Percentiles rank a stretch among this genome's conserved stretches.
These are phyloP conservation scores for Drosophila affinis DNA, from an alignment of 2,888 invertebrate genomes.

Conservation along the genomic window DNA sequence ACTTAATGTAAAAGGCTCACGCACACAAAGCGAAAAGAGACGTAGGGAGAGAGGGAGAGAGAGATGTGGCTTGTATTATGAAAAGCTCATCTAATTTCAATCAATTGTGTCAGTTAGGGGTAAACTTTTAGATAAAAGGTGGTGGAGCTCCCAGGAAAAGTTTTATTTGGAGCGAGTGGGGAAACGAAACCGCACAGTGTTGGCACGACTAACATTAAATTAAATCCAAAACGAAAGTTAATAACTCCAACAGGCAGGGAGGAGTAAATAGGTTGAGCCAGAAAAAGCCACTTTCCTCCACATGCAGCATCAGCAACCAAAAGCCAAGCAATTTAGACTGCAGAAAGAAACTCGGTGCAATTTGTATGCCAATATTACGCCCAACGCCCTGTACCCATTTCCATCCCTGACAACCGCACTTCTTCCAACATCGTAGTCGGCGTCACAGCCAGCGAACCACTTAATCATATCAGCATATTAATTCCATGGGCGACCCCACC, in stretches of 20 bases:
- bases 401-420: constrained; percentile 42
- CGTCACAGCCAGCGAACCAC: constrained; percentile 51
- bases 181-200: constrained; percentile 9
- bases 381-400: too few species aligned
- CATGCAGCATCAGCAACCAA: constrained; percentile 30
- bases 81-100: constrained; percentile 81
- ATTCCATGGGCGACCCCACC: constrained; percentile 63
- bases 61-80: constrained; percentile 67
- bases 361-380: too few species aligned
- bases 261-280: constrained; percentile 15
- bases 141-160: background rate
- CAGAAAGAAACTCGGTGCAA: constrained; percentile 20
- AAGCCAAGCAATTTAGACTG: constrained; percentile 23
- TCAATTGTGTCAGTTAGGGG: constrained; percentile 70
- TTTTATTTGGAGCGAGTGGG: background rate
- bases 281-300: background rate
- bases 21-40: constrained; percentile 23
- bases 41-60: constrained; percentile 17
- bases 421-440: constrained; percentile 41
- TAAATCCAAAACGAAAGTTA: constrained; percentile 53
- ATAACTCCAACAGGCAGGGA: constrained; percentile 32
- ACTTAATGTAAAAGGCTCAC: constrained; percentile 46
- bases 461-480: constrained; percentile 78
- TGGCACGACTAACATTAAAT: constrained; percentile 8
- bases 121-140: background rate